Conservation (phyloP, 2,113 vertebrate species). For the Xiphophorus couchianus region DNA sequence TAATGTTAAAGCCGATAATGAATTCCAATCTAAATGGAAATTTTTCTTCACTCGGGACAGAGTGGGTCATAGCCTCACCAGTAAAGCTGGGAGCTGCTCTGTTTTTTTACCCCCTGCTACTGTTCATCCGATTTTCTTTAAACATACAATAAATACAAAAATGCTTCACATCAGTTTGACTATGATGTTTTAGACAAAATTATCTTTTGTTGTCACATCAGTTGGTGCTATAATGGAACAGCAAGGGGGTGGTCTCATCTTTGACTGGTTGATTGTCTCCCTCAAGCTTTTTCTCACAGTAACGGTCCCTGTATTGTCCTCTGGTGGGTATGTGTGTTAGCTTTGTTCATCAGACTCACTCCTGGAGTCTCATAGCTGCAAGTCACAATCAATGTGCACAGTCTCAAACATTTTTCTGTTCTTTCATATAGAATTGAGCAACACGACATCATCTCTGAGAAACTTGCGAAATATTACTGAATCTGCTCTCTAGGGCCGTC, state of each 20-base stretch:
- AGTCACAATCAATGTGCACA: not conserved
- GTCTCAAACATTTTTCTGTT: not conserved
- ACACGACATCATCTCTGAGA: not conserved
- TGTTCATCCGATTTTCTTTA: not conserved
- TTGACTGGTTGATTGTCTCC: not conserved
- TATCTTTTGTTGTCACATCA: not conserved
- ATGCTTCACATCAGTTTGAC: not conserved
- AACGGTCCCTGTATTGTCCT: not conserved
- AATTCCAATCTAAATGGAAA: not conserved
- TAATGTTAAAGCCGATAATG: slow-evolving; percentile 6
- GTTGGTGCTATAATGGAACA: not conserved
- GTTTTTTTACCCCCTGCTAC: not conserved
- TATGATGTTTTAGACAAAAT: not conserved
- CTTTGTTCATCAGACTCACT: not conserved
- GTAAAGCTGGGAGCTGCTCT: not conserved
- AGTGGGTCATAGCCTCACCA: not conserved
- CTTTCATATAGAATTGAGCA: not conserved
- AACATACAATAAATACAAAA: not conserved
- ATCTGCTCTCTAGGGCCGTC: not conserved
- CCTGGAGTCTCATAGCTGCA: not conserved
- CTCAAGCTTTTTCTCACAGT: not conserved
- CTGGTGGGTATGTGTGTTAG: not conserved
- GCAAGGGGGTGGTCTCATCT: not conserved
- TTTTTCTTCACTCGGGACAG: not conserved
- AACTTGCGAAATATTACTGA: not conserved